These are phyloP conservation scores for Macropis europaea DNA, from an alignment of 2,888 invertebrate species.

Conservation along the genomic window DNA sequence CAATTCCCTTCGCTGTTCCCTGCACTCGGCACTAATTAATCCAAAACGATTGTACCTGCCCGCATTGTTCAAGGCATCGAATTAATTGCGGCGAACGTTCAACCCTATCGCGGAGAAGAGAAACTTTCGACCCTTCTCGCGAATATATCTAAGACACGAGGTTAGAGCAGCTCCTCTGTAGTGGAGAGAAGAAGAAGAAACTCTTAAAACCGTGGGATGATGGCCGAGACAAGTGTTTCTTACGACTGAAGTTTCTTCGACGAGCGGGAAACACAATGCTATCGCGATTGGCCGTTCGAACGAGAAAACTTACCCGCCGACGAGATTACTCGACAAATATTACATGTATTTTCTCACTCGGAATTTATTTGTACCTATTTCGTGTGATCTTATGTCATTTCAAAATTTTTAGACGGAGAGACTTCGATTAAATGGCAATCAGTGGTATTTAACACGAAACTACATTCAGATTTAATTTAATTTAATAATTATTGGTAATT, in stretches of 20 bases:
- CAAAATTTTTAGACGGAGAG: too few relatives aligned
- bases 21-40: slow-evolving; percentile 74
- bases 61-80: slow-evolving; percentile 72
- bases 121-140: slow-evolving; percentile 38
- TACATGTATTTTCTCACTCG: slow-evolving; percentile 29
- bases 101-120: slow-evolving; percentile 33
- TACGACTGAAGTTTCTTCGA: slow-evolving; percentile 52
- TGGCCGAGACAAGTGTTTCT: slow-evolving; percentile 46
- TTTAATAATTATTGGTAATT: too few relatives aligned
- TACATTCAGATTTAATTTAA: too few relatives aligned
- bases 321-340: slow-evolving; percentile 30
- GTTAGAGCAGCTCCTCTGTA: slow-evolving; percentile 1
- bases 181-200: background rate
- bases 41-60: slow-evolving; percentile 71
- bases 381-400: too few relatives aligned
- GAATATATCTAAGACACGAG: slow-evolving; percentile 10
- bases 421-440: too few relatives aligned
- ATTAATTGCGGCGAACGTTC: slow-evolving; percentile 68
- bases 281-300: slow-evolving; percentile 37
- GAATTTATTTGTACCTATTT: background rate
- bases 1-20: slow-evolving; percentile 31
- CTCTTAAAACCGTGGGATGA: slow-evolving; percentile 35
- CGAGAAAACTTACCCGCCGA: slow-evolving; percentile 42
- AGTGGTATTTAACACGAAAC: too few relatives aligned
- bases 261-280: slow-evolving; percentile 30